Base-by-base conservation (phyloP, 1,140 invertebrate species). In the Drosophila arizonae region DNA sequence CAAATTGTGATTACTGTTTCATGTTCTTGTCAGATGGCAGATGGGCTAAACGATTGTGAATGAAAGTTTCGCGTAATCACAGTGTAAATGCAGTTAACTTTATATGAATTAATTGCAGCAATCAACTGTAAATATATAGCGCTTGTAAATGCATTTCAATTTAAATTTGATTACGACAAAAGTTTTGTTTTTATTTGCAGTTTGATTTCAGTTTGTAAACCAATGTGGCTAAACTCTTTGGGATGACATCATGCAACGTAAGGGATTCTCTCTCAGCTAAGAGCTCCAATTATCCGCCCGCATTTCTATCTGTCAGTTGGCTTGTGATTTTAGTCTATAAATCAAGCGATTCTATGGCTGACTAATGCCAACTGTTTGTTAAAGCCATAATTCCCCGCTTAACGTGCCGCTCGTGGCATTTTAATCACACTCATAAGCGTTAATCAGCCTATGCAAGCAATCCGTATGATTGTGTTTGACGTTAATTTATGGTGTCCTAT, bases 1-100 rank as follows among this genome's bases (percentile, higher is more conserved):
- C 81, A 87, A 76, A 81, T 81, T 81, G 81, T 78, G 67, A 78
- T 81, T 85, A 81, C 74, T 72, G 69, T 15, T 74, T 77, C 67
- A 74, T 85, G 77, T 67, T 48, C 56, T 39, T 63, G 71, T 56
- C 33, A 26, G n/a, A 11, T 11, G 11, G 36, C 43, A 13, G 43
- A 9, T 17, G n/a, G 43, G 15, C 41, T 26, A 39, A 39, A 11
- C 11, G 36, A 39, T 50, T 58, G 39, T 57, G 54, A 54, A 45
- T 70, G 61, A 33, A 58, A 48, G 72, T 15, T 39, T 11, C 11
- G 36, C 11, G 36, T 11, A 39, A 39, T 39, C 36, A 3, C 10
- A 39, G 4, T 39, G 36, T 39, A 39, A 39, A 10, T 11, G 36
- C 36, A 11, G 36, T 10, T 39, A 2, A 39, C 36, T 39, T 10